Conservation (phyloP, 2,113 vertebrate species). For the Cebidichthys violaceus region DNA sequence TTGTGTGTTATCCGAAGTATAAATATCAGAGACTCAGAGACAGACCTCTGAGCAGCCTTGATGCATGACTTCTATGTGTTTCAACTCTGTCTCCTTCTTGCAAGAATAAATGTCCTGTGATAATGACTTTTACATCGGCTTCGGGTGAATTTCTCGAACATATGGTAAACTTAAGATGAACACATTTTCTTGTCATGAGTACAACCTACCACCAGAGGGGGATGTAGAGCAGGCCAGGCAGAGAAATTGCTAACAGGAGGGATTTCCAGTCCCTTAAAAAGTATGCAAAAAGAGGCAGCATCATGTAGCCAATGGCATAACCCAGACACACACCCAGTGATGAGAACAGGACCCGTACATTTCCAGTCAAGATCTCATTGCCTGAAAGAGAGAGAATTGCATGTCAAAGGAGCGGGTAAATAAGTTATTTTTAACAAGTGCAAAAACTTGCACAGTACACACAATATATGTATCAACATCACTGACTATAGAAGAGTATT, state of each 20-base stretch:
- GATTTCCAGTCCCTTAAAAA: constrained; percentile 87
- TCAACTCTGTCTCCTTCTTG: no score
- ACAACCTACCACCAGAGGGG: constrained; percentile 90
- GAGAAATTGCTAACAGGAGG: constrained; percentile 81
- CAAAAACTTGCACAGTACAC: background rate
- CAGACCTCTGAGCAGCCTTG: no score
- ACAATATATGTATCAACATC: background rate
- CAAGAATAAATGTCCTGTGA: no score
- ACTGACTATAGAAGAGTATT: background rate
- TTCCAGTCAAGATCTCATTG: constrained; percentile 87
- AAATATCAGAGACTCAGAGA: no score
- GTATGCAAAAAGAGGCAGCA: constrained; percentile 87
- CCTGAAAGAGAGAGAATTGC: constrained; percentile 74
- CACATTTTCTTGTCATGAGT: background rate
- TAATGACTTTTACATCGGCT: no score
- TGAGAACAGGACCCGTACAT: constrained; percentile 84
- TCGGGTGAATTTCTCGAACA: no score
- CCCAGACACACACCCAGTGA: constrained; percentile 85
- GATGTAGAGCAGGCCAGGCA: constrained; percentile 84
- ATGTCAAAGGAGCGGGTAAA: background rate
- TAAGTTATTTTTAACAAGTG: background rate
- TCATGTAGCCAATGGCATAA: constrained; percentile 88
- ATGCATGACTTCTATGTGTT: no score
- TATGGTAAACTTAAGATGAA: background rate
- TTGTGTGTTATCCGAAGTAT: no score